Percentiles rank a stretch among this genome's conserved stretches.
Evolutionary conservation across 1,140 invertebrate genomes (phyloP).

Genomic region (Drosophila sucinea): DNA sequence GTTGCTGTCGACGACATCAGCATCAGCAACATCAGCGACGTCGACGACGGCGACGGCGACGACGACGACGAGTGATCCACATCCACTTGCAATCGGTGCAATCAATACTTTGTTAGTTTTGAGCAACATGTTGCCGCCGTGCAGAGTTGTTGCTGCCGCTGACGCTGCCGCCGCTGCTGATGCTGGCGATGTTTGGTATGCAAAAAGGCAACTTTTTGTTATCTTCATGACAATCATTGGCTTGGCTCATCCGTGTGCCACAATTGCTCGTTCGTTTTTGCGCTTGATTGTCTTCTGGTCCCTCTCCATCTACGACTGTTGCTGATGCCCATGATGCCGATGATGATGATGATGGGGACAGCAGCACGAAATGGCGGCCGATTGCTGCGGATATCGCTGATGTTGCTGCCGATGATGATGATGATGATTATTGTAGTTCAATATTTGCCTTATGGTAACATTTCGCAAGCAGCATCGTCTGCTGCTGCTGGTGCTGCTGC

Average conservation of each 20-base stretch:
- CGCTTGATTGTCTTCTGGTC: constrained; percentile 74
- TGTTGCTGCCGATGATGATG: constrained; percentile 42
- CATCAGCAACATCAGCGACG: neutral
- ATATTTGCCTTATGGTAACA: constrained; percentile 76
- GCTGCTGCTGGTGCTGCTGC: neutral
- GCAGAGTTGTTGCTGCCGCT: constrained; percentile 23
- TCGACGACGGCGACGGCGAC: constrained; percentile 22
- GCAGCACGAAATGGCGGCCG: constrained; percentile 44
- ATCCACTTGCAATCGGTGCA: constrained; percentile 78
- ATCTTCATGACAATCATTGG: constrained; percentile 79
- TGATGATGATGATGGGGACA: constrained; percentile 59
- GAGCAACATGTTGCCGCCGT: constrained; percentile 76
- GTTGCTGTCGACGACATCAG: constrained; percentile 64
- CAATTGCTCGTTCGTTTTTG: constrained; percentile 80
- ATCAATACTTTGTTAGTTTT: constrained; percentile 82
- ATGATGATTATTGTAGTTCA: constrained; percentile 81
- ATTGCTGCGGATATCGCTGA: constrained; percentile 44
- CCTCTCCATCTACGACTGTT: constrained; percentile 25
- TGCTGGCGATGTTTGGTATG: constrained; percentile 73
- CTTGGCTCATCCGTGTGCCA: constrained; percentile 76
- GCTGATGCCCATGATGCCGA: constrained; percentile 31
- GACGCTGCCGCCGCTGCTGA: constrained; percentile 32
- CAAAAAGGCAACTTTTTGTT: constrained; percentile 80
- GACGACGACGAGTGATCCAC: constrained; percentile 72
- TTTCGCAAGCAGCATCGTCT: constrained; percentile 40